These are phyloP conservation scores for Sphenodon punctatus DNA, from an alignment of 2,797 vertebrate genomes.

Conservation along the genomic window DNA sequence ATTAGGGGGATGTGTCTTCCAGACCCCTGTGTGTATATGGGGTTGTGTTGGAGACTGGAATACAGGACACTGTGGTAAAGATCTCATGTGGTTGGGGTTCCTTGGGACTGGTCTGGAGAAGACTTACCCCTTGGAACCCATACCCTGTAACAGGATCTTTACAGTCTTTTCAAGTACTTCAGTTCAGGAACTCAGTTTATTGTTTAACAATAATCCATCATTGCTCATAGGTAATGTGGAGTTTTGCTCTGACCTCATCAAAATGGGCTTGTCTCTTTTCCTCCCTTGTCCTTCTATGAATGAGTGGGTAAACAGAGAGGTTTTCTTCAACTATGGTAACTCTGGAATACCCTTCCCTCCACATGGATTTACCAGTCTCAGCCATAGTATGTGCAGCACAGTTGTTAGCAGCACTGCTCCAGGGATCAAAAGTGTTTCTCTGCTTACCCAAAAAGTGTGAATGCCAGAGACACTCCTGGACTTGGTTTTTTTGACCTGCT, in stretches of 20 bases:
- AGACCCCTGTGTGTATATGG: too few relatives aligned
- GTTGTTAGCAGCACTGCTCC: neutral
- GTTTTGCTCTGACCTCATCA: neutral
- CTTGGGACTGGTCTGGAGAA: too few relatives aligned
- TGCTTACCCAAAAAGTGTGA: conserved; percentile 1
- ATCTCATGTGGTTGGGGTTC: too few relatives aligned
- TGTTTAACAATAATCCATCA: neutral
- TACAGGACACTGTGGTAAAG: too few relatives aligned
- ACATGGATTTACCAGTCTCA: neutral
- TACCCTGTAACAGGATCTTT: too few relatives aligned
- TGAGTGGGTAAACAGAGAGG: neutral
- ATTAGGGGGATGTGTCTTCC: too few relatives aligned
- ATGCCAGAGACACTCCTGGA: neutral
- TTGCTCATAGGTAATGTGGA: neutral
- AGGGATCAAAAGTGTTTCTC: neutral
- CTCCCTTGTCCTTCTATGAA: neutral
- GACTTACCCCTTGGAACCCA: too few relatives aligned
- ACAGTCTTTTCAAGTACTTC: neutral
- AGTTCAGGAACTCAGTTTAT: neutral
- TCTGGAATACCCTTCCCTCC: neutral
- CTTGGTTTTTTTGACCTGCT: neutral
- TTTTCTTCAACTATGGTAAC: neutral
- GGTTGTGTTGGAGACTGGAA: too few relatives aligned
- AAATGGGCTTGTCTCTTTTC: rapidly evolving
- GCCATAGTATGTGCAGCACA: neutral